Base-by-base conservation (phyloP, 2,888 invertebrate species). In the Leptura quadrifasciata region DNA sequence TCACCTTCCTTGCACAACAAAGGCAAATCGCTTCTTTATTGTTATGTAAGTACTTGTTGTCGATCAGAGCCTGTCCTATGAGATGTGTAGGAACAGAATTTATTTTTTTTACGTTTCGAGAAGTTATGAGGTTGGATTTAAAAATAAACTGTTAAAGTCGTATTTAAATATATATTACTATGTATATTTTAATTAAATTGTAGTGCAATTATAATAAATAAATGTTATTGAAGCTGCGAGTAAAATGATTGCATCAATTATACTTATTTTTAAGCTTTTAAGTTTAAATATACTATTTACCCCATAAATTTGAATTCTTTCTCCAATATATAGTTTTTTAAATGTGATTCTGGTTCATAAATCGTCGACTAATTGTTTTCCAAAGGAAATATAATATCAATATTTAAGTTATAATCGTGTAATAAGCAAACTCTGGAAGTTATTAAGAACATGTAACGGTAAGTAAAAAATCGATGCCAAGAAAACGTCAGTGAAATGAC, bases 331-430 rank as follows among this genome's bases (percentile, higher is more conserved):
- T 47, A 47, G 47, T 47, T 47, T 47, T 39, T 47, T 47, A 47
- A 47, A 47, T 47, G 47, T 47, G 47, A 47, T n/a, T 15, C 47
- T 47, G 47, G 47, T 47, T n/a, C 47, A 47, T 47, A 47, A 47
- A 47, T 61, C 60, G 15, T 61, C 18, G 17, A 17, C 31, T 27
- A 10, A 61, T 61, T 61, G 60, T 47, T 47, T 47, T 47, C n/a
- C n/a, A n/a, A 47, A 47, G 47, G 47, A 47, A 47, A 47, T 47
- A 39, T 61, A n/a, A 61, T 61, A 31, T 27, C 60, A n/a, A 17
- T 61, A 31, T 61, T n/a, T 31, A 27, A 61, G 24, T 27, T 60
- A 60, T 27, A 61, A 61, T 61, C 47, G 17, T 47, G n/a, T 47
- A 47, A n/a, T 47, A 47, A 47, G 47, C n/a, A n/a, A n/a, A 47